phyloP scores from a whole-genome alignment of 2,888 invertebrate species.

The Muschampia plurimacula region DNA sequence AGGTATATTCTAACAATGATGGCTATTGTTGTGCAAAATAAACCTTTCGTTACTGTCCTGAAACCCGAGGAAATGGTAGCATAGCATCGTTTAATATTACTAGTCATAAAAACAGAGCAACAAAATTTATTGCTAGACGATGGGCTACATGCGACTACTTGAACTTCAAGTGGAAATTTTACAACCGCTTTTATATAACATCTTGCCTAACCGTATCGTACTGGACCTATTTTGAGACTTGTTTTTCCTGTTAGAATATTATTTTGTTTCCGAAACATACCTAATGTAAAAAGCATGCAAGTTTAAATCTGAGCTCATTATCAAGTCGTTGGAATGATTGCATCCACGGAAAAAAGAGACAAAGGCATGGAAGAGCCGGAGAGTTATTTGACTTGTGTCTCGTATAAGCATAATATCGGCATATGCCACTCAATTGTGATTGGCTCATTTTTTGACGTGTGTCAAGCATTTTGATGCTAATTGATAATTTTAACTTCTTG shows the following conservation, averaged over 20 bases:
- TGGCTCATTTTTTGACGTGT: too few species aligned
- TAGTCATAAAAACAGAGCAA: conserved; percentile 66
- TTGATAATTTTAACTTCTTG: too few species aligned
- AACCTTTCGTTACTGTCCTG: neutral
- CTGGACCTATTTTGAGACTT: neutral
- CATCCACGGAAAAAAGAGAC: neutral
- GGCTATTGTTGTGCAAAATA: too few species aligned
- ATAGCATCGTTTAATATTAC: conserved; percentile 34
- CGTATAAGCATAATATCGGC: too few species aligned
- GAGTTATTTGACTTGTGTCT: neutral
- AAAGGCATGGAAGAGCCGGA: neutral
- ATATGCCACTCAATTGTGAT: too few species aligned
- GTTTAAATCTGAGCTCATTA: neutral
- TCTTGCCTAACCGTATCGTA: neutral
- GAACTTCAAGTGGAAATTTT: conserved; percentile 66
- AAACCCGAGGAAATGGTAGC: neutral
- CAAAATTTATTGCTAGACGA: conserved; percentile 66
- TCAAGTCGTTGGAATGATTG: neutral
- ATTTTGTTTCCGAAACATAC: neutral
- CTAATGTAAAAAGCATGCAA: neutral
- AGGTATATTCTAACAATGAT: too few species aligned
- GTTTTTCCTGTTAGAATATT: neutral
- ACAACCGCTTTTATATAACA: conserved; percentile 50
- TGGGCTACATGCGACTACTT: conserved; percentile 58
- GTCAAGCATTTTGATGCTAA: too few species aligned